Conservation (phyloP, 2,113 vertebrate genomes). For the Microcebus ravelobensis region DNA sequence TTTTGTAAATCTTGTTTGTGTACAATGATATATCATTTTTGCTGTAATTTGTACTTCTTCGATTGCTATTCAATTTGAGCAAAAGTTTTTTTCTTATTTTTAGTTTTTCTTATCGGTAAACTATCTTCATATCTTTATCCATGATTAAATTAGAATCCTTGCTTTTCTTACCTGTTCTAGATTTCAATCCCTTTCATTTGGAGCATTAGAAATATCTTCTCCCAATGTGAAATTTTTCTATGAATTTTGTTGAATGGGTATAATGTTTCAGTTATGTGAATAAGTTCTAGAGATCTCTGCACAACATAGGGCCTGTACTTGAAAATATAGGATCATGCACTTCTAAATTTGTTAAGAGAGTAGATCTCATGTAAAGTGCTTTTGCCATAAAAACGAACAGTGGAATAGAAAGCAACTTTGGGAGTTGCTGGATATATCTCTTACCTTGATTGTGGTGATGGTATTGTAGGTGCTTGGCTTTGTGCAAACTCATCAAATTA, state of each 20-base stretch:
- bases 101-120: background rate
- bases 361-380: background rate
- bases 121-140: background rate
- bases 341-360: background rate
- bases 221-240: background rate
- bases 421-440: background rate
- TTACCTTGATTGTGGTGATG: background rate
- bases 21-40: background rate
- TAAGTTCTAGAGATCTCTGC: background rate
- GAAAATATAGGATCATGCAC: rapidly evolving
- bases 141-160: background rate
- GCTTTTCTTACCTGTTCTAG: background rate
- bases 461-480: rapidly evolving
- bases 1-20: background rate
- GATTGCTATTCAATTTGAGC: background rate
- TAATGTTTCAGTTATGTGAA: background rate
- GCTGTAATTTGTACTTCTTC: background rate
- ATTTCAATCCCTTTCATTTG: background rate
- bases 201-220: background rate
- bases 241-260: background rate
- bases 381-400: background rate
- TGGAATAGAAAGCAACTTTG: background rate
- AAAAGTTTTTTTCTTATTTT: background rate
- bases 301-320: too few species aligned
- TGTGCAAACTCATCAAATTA: background rate